These are phyloP conservation scores for Pristionchus arcanus DNA, from an alignment of 2,888 invertebrate genomes.

Conservation along the genomic window DNA sequence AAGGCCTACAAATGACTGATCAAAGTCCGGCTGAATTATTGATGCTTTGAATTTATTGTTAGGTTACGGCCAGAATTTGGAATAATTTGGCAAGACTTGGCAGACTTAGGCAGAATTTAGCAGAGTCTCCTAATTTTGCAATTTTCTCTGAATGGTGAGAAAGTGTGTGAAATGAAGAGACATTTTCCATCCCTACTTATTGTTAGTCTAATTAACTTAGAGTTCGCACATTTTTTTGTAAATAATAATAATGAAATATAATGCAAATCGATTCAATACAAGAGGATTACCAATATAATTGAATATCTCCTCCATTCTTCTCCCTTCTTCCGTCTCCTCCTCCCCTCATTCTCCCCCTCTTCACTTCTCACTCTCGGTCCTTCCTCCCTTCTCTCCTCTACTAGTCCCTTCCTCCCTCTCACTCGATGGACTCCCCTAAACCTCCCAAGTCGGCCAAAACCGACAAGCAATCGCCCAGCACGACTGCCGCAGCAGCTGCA, in stretches of 20 bases:
- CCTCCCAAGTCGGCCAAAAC: not conserved
- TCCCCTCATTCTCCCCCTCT: conserved; percentile 5
- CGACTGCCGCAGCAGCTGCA: conserved; percentile 9
- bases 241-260: not conserved
- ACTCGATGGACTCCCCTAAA: not conserved
- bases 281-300: not conserved
- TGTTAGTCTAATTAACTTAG: no score
- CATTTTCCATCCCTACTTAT: not conserved
- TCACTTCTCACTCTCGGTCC: not conserved
- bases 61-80: no score
- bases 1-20: not conserved
- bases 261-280: not conserved
- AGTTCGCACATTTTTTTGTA: no score
- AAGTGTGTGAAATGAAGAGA: no score
- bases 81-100: no score
- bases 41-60: no score
- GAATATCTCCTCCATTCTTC: not conserved
- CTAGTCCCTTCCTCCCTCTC: not conserved
- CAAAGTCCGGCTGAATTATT: no score
- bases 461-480: not conserved
- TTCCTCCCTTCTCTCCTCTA: not conserved
- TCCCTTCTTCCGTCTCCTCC: not conserved
- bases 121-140: no score
- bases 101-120: no score
- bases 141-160: no score